Base-by-base conservation (phyloP, 64 coral and sea anemone genomes). In the Montipora capricornis region DNA sequence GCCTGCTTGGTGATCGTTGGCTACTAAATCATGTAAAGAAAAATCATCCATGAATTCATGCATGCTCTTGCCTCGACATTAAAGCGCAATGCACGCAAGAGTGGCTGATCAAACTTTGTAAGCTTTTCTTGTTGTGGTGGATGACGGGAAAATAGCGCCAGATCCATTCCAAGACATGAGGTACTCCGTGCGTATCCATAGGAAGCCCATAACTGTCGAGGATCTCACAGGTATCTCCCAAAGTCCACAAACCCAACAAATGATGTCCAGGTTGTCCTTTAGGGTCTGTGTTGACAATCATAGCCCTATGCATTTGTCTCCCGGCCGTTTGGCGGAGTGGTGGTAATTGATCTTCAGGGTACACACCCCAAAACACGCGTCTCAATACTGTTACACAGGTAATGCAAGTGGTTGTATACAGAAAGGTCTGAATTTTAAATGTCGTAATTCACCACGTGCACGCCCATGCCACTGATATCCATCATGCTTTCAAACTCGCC, bases 401-500 rank as follows among this genome's bases (percentile, higher is more conserved):
- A 7, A n/a, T 53, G 17, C 7, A 7, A 5, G n/a, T 8, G 9
- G 19, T 6, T 55, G 52, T 55, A 55, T 29, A 1, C 29, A 29
- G 52, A 55, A 55, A 9, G 52, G 52, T 55, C 52, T 55, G 5
- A 2, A 15, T 0, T 29, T 6, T 26, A 58, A 0, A 81, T 2
- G 20, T 81, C n/a, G 50, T 81, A 60, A 19, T 10, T 6, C 5
- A 2, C 53, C 26, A 50, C n/a, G n/a, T n/a, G n/a, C n/a, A n/a
- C 47, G 10, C 5, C 19, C 45, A 53, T 74, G 16, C 26, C 46
- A 68, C 77, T 55, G 70, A 90, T 76, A 4, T 78, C 74, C 13
- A 93, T 12, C 22, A 87, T 5, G 60, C 87, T 87, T 75, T 93
- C 83, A 44, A 93, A 93, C 47, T 93, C 91, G 26, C 59, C 92